Evolutionary conservation across 2,888 invertebrate genomes (phyloP).

Genomic region (Blastobasis lacticolella): DNA sequence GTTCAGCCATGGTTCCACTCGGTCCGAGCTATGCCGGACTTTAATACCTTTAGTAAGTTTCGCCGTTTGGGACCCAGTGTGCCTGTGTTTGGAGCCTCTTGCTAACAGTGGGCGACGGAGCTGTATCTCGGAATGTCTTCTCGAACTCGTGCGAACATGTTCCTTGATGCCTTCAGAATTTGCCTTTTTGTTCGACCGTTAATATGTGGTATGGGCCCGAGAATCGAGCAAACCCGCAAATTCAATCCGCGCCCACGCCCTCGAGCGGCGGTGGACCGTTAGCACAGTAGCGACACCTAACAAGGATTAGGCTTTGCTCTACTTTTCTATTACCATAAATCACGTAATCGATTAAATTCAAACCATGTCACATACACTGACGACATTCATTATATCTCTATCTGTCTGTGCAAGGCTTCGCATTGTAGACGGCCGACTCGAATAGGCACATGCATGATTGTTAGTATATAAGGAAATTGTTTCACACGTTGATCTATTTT

Average conservation of each 20-base stretch:
- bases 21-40: slow-evolving; percentile 37
- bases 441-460: neutral
- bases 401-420: slow-evolving; percentile 31
- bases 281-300: too few species aligned
- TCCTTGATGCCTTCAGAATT: too few species aligned
- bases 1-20: slow-evolving; percentile 23
- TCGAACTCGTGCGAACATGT: neutral
- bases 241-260: too few species aligned
- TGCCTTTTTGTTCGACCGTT: too few species aligned
- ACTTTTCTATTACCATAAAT: slow-evolving; percentile 23
- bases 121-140: neutral
- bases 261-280: too few species aligned
- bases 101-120: too few species aligned
- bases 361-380: slow-evolving; percentile 24
- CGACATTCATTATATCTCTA: slow-evolving; percentile 31
- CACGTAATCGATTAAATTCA: slow-evolving; percentile 44
- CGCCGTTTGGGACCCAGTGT: slow-evolving; percentile 36
- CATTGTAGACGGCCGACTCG: slow-evolving; percentile 21
- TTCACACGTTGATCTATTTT: too few species aligned
- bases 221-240: too few species aligned
- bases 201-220: too few species aligned
- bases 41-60: slow-evolving; percentile 53
- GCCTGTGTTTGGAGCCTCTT: slow-evolving; percentile 29
- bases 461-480: neutral
- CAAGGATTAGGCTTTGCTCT: slow-evolving; percentile 3